Base-by-base conservation (phyloP, 1,140 invertebrate genomes). In the Mycetomoellerius zeteki region DNA sequence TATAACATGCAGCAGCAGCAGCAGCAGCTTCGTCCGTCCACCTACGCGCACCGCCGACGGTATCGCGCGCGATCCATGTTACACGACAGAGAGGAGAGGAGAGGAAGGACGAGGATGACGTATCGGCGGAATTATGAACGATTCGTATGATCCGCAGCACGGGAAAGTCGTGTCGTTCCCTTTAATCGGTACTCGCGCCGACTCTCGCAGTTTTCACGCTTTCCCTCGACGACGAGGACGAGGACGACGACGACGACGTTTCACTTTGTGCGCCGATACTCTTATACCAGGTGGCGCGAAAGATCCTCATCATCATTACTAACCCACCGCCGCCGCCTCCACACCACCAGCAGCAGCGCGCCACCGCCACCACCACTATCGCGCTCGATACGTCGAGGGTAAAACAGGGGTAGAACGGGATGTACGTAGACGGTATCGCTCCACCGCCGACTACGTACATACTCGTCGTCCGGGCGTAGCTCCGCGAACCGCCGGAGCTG, bases 401-500 rank as follows among this genome's bases (percentile, higher is more conserved):
- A n/a, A 77, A 82, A 86, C 65, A 24, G 62, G 75, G 67, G 71
- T 60, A 90, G 76, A 60, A 72, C 69, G 69, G 78, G 75, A 81
- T 27, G 37, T 43, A 43, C 86, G 89, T 80, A 88, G 76, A 78
- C 58, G 54, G 62, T 90, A 58, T 76, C 64, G 50, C 73, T 77
- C 69, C 69, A 62, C 86, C 85, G 86, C 52, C 60, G 81, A 78
- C 58, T 81, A 89, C 77, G 85, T 92, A 76, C 86, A 65, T 88
- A 76, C 87, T 89, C 65, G 67, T 86, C 65, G 86, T 64, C 81
- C 86, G 84, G 89, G 86, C 88, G 87, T 91, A 93, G 89, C 92
- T 93, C 87, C 89, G 77, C 88, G 89, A 78, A 78, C 88, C 86
- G 89, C 85, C 86, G 88, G 91, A 86, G 88, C 80, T 88, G 84